Conservation (phyloP, 2,113 vertebrate species). For the Xiphophorus hellerii region DNA sequence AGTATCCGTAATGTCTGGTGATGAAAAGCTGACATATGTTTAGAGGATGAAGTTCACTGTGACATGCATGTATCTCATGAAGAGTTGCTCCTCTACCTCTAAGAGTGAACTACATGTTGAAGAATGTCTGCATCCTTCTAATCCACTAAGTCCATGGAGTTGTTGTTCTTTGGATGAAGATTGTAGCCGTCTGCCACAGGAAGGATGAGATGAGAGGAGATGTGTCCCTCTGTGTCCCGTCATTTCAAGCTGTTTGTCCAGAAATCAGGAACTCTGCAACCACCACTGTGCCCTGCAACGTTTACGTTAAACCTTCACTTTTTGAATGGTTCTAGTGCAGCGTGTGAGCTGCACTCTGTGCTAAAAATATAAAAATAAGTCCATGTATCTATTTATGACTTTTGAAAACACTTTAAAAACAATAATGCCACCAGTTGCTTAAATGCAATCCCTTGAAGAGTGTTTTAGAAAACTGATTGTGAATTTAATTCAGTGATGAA, state of each 20-base stretch:
- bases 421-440: no score
- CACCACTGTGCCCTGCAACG: not conserved
- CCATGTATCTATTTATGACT: no score
- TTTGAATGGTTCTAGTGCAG: not conserved
- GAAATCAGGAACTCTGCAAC: not conserved
- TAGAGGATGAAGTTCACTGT: not conserved
- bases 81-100: not conserved
- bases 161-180: not conserved
- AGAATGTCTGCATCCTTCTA: not conserved
- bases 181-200: not conserved
- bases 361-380: not conserved
- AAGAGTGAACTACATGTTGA: not conserved
- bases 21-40: not conserved
- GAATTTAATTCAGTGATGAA: no score
- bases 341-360: no score
- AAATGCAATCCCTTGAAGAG: no score
- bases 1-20: no score
- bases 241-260: not conserved
- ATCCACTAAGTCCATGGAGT: not conserved
- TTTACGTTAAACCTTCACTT: not conserved
- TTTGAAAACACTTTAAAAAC: no score
- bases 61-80: not conserved
- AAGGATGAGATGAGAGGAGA: not conserved
- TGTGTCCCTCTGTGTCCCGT: not conserved
- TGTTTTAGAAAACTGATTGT: no score